Evolutionary conservation across 1,140 invertebrate genomes (phyloP).

Genomic region (Anadara kagoshimensis): DNA sequence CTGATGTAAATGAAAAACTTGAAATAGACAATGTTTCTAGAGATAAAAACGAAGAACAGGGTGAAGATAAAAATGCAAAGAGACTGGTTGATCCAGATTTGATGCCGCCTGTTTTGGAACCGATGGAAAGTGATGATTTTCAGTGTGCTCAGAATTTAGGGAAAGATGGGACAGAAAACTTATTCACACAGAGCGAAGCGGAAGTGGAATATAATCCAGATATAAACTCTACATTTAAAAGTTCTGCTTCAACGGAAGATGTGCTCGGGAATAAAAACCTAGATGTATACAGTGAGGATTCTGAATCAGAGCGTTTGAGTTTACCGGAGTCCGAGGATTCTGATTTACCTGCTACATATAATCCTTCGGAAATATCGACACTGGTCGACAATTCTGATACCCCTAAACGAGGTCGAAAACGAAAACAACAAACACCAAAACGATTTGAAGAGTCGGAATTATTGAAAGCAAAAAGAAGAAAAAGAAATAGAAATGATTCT

Average conservation of each 20-base stretch:
- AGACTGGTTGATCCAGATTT: too few relatives aligned
- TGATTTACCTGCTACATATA: too few relatives aligned
- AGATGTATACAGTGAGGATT: too few relatives aligned
- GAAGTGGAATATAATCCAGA: constrained; percentile 17
- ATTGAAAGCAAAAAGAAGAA: background rate
- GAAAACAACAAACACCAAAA: constrained; percentile 49
- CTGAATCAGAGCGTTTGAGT: too few relatives aligned
- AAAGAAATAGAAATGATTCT: background rate
- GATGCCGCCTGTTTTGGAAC: too few relatives aligned
- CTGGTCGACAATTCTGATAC: constrained; percentile 3
- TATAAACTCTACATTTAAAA: constrained; percentile 19
- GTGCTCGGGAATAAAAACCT: constrained; percentile 17
- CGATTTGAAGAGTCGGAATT: constrained; percentile 5
- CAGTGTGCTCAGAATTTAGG: too few relatives aligned
- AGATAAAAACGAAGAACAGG: too few relatives aligned
- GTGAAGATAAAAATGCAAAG: too few relatives aligned
- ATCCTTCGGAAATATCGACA: too few relatives aligned
- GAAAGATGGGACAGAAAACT: background rate
- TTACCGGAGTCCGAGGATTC: too few relatives aligned
- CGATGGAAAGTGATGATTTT: too few relatives aligned
- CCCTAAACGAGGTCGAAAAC: constrained; percentile 40
- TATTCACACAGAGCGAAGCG: constrained; percentile 9
- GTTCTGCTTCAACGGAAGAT: constrained; percentile 2
- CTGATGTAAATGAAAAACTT: background rate
- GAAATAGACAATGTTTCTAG: too few relatives aligned